Evolutionary conservation across 2,888 invertebrate genomes (phyloP).

Genomic region (Xylota sylvarum): DNA sequence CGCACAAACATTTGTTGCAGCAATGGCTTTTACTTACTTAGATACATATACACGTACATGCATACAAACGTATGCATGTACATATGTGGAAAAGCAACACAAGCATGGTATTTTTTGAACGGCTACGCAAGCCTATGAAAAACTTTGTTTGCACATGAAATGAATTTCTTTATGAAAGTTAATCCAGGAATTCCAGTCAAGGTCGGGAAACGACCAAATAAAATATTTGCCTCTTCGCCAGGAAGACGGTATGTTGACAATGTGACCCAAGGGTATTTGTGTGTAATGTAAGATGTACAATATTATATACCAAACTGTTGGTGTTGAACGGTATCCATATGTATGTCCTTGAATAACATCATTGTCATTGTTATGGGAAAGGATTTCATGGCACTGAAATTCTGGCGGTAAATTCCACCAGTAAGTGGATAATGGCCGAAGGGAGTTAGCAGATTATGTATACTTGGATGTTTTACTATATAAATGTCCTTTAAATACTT

Average conservation of each 20-base stretch:
- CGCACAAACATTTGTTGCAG: no score
- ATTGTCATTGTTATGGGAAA: conserved; percentile 8
- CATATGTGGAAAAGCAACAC: background rate
- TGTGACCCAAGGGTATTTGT: background rate
- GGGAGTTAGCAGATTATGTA: background rate
- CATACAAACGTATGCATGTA: background rate
- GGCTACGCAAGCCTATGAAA: background rate
- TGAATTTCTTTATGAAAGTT: conserved; percentile 39
- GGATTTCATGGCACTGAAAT: background rate
- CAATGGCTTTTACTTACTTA: no score
- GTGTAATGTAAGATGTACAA: background rate
- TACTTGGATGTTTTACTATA: background rate
- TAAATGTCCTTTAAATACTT: background rate
- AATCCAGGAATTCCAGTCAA: conserved; percentile 31
- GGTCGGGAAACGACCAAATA: conserved; percentile 23
- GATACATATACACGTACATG: background rate
- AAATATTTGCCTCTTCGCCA: conserved; percentile 13
- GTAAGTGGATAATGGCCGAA: background rate
- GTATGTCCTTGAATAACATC: background rate
- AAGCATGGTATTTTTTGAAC: no score
- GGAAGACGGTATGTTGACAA: conserved; percentile 7
- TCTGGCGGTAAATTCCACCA: background rate
- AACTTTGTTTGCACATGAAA: conserved; percentile 21
- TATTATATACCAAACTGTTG: background rate
- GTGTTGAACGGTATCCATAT: background rate